These are phyloP conservation scores for Dicentrarchus labrax DNA, from an alignment of 2,113 vertebrate species.

Conservation along the genomic window DNA sequence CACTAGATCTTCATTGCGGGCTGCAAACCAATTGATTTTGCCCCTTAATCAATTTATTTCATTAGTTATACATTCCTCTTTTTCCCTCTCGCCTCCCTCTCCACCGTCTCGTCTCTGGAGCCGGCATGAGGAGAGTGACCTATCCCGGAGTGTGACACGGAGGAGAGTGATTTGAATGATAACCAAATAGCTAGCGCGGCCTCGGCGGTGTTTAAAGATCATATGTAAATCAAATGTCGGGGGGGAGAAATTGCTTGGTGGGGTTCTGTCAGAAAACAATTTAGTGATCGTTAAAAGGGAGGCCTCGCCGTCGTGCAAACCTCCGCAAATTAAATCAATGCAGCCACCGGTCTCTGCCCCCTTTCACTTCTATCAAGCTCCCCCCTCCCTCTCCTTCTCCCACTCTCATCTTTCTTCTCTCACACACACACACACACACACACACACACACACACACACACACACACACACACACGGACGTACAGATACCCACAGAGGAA, in stretches of 20 bases:
- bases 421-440: neutral
- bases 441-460: constrained; percentile 1
- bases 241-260: constrained; percentile 87
- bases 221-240: constrained; percentile 98
- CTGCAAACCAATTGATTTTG: constrained; percentile 94
- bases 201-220: constrained; percentile 94
- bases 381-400: constrained; percentile 2
- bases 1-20: constrained; percentile 90
- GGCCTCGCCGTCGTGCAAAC: constrained; percentile 86
- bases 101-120: constrained; percentile 74
- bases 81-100: constrained; percentile 58
- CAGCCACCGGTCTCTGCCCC: constrained; percentile 79
- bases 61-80: constrained; percentile 93
- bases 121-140: constrained; percentile 86
- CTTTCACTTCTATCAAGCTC: constrained; percentile 76
- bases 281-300: constrained; percentile 95
- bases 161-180: constrained; percentile 92
- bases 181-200: constrained; percentile 89
- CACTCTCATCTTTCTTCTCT: constrained; percentile 52
- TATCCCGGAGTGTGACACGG: constrained; percentile 89
- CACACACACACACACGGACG: constrained; percentile 33
- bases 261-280: constrained; percentile 95
- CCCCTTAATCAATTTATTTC: constrained; percentile 95
- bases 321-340: constrained; percentile 88
- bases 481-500: constrained; percentile 51